Evolutionary conservation across 23 tunicate species (phyloP).

Genomic region (Trididemnum clinides): DNA sequence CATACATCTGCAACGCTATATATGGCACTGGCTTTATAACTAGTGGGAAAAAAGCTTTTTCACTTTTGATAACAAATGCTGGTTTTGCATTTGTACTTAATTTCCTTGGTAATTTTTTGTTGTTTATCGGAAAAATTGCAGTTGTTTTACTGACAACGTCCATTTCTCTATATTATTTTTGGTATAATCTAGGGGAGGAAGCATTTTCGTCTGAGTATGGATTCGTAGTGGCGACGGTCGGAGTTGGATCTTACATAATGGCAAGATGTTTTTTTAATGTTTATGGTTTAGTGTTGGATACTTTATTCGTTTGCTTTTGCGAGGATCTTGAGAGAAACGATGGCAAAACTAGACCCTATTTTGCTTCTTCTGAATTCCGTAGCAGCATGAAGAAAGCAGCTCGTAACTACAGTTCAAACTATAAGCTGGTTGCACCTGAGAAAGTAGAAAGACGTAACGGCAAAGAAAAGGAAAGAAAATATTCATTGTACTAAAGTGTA

Average conservation of each 20-base stretch:
- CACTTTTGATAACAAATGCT: slow-evolving; percentile 51
- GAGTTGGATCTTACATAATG: slow-evolving; percentile 44
- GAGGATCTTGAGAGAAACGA: slow-evolving; percentile 70
- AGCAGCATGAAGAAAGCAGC: no score
- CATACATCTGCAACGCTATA: slow-evolving; percentile 74
- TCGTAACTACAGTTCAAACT: no score
- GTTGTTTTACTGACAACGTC: slow-evolving; percentile 28
- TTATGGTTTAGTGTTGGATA: slow-evolving; percentile 61
- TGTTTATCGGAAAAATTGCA: slow-evolving; percentile 57
- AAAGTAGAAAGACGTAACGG: no score
- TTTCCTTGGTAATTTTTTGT: slow-evolving; percentile 53
- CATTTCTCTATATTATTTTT: slow-evolving; percentile 24
- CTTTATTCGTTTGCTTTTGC: slow-evolving; percentile 78
- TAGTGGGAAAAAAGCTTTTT: slow-evolving; percentile 46
- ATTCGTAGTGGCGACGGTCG: slow-evolving; percentile 16
- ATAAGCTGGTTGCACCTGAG: no score
- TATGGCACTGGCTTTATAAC: slow-evolving; percentile 67
- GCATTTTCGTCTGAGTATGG: slow-evolving; percentile 12
- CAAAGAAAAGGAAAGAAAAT: no score
- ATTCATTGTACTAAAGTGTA: no score
- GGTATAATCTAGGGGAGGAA: slow-evolving; percentile 4
- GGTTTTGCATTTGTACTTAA: slow-evolving; percentile 48
- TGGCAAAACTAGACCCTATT: slow-evolving; percentile 70
- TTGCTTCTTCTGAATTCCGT: no score
- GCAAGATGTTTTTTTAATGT: slow-evolving; percentile 63